A percentile compares a stretch with the other conserved stretches of the same genome.
Conservation (phyloP, 2,113 vertebrate species). For the Daboia siamensis region DNA sequence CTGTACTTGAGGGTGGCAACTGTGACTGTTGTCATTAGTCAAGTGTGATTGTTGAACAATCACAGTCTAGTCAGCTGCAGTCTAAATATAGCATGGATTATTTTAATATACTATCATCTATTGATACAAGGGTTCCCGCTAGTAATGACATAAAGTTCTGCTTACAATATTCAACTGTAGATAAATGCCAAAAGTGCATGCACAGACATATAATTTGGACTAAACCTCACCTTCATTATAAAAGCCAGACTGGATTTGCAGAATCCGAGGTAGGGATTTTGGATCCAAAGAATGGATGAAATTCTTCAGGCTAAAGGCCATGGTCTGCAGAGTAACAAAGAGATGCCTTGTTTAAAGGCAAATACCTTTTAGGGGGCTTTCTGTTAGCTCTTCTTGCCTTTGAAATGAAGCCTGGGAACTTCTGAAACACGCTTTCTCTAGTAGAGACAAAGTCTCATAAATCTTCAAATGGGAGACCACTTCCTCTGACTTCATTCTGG, state of each 20-base stretch:
- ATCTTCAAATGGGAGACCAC: conserved; percentile 51
- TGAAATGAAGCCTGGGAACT: background rate
- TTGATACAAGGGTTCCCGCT: background rate
- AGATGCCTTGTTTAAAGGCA: background rate
- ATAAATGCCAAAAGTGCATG: background rate
- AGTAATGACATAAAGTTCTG: background rate
- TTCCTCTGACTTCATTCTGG: conserved; percentile 53
- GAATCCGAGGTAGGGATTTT: conserved; percentile 76
- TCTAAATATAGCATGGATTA: background rate
- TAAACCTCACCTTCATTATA: conserved; percentile 78
- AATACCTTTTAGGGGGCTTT: background rate
- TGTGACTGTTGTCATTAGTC: background rate
- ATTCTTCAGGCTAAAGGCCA: conserved; percentile 74
- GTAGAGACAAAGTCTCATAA: conserved; percentile 35
- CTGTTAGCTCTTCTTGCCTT: background rate
- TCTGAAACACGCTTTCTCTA: background rate
- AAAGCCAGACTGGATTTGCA: conserved; percentile 83
- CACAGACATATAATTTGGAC: background rate
- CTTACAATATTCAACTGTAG: background rate
- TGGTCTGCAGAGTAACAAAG: conserved; percentile 34
- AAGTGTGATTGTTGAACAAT: background rate
- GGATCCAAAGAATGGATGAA: conserved; percentile 76
- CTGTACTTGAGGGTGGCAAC: background rate
- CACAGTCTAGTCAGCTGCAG: background rate
- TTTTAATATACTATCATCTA: background rate